Evolutionary conservation across 1,140 invertebrate genomes (phyloP), one percentile per base, ranked within the genome.

Genomic region (Gryllus bimaculatus): DNA sequence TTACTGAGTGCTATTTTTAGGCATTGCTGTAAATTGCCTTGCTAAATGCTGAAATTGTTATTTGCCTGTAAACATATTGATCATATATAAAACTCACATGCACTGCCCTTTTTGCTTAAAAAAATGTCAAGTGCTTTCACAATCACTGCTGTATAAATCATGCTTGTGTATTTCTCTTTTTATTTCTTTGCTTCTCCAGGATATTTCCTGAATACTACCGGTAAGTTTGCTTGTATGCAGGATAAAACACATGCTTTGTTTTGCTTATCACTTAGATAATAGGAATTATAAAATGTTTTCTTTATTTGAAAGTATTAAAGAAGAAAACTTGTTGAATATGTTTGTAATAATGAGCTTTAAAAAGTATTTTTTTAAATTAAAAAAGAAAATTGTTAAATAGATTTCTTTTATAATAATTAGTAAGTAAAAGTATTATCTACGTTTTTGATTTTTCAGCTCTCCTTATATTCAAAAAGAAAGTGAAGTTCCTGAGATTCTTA

Each of bases 131-230:
- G 7, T 66, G 54, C 54, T 66, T 66, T 66, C 18, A 66, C 18
- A 66, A 7, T 66, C 54, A 81, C 80, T 73, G 80, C 79, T 73
- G 74, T 80, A 78, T 78, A 54, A 73, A 79, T 81, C 76, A 81
- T 79, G 80, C 81, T 81, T 79, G 78, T 73, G 49, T 79, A 79
- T 80, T 81, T 79, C 78, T 80, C 54, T 66, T 66, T 66, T 66
- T 18, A 66, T 77, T 78, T 80, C 49, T 77, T 76, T 81, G 81
- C 81, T 49, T 66, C 79, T 76, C 78, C 76, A 83, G 83, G 83
- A 83, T 83, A 78, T 83, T 83, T 80, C 83, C 83, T 79, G 81
- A 83, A 20, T 83, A 83, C 80, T 83, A 83, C 79, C 81, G 83
- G 83, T 83, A 82, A 83, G 83, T 82, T 77, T 73, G 74, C 8